Evolutionary conservation across 2,888 invertebrate genomes (phyloP).

Genomic region (Plutella xylostella): DNA sequence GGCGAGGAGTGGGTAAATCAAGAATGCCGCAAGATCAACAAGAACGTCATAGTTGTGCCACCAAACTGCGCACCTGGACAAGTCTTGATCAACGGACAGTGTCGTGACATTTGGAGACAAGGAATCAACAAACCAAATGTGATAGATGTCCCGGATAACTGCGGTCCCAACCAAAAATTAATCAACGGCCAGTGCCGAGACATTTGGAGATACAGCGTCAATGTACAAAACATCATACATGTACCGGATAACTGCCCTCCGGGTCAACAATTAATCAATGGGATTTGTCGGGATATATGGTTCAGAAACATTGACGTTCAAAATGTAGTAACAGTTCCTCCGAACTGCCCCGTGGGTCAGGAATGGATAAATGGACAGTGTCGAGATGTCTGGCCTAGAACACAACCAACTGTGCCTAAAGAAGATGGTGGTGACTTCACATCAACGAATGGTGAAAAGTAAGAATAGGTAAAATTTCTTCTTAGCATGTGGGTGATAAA

Average conservation of each 20-base stretch:
- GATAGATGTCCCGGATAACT: conserved; percentile 27
- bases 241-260: conserved; percentile 15
- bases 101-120: conserved; percentile 18
- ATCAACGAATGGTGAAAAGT: neutral
- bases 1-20: neutral
- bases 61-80: conserved; percentile 21
- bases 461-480: neutral
- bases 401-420: no score
- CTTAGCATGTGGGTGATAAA: neutral
- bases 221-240: conserved; percentile 7
- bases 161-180: conserved; percentile 22
- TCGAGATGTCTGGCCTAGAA: conserved; percentile 29
- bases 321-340: conserved; percentile 10
- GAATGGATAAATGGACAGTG: conserved; percentile 27
- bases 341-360: conserved; percentile 20
- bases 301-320: neutral
- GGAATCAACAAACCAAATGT: conserved; percentile 18
- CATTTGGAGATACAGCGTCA: conserved; percentile 10
- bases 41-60: conserved; percentile 14
- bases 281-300: conserved; percentile 31
- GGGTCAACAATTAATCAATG: conserved; percentile 25
- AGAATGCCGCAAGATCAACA: neutral
- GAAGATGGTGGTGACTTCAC: no score
- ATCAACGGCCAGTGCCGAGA: conserved; percentile 24
- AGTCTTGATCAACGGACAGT: conserved; percentile 18